Evolutionary conservation across 2,888 invertebrate genomes (phyloP).

Genomic region (Drosophila longiperda): DNA sequence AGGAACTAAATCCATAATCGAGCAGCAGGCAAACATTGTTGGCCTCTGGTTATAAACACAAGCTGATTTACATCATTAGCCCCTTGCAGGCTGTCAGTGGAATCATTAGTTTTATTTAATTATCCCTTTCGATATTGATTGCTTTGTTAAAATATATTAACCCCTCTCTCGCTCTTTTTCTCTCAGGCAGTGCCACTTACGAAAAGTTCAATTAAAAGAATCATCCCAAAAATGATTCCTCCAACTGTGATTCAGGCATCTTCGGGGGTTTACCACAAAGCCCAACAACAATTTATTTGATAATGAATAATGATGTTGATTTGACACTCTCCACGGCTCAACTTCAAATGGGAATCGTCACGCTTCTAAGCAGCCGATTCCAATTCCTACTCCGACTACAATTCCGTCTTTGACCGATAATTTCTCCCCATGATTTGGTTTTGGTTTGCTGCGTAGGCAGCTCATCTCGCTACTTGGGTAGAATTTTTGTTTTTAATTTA

Average conservation of each 20-base stretch:
- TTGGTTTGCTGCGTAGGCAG: slow-evolving; percentile 66
- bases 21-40: background rate
- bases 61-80: slow-evolving; percentile 61
- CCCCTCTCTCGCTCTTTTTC: slow-evolving; percentile 32
- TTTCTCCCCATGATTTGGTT: slow-evolving; percentile 31
- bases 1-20: background rate
- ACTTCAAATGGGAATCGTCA: slow-evolving; percentile 72
- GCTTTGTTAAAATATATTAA: slow-evolving; percentile 77
- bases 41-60: slow-evolving; percentile 15
- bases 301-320: slow-evolving; percentile 81
- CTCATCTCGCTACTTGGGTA: slow-evolving; percentile 70
- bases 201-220: slow-evolving; percentile 74
- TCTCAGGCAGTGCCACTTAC: slow-evolving; percentile 31
- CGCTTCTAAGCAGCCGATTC: slow-evolving; percentile 55
- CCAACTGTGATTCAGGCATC: slow-evolving; percentile 68
- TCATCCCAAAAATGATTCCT: slow-evolving; percentile 43
- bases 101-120: slow-evolving; percentile 81
- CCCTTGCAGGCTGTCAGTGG: slow-evolving; percentile 67
- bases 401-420: slow-evolving; percentile 9
- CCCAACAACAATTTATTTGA: slow-evolving; percentile 71
- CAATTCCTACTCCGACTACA: slow-evolving; percentile 14
- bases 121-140: slow-evolving; percentile 75
- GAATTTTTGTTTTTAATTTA: slow-evolving; percentile 71
- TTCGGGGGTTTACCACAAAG: slow-evolving; percentile 60
- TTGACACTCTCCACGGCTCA: slow-evolving; percentile 71